phyloP scores from a whole-genome alignment of 2,888 invertebrate genomes.

The Synergus gifuensis region DNA sequence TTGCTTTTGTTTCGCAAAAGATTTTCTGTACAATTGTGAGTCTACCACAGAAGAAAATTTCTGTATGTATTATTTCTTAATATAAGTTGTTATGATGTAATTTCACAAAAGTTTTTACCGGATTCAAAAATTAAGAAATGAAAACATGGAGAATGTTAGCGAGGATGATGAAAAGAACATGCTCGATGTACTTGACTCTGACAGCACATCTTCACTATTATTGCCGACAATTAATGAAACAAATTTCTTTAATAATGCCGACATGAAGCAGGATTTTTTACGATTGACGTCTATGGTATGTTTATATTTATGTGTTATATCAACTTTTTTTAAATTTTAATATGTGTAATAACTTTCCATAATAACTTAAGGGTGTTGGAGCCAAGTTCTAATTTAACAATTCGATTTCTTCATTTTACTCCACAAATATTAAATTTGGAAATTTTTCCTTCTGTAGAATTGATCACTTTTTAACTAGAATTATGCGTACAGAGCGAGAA shows the following conservation, averaged over 20 bases:
- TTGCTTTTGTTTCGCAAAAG: background rate
- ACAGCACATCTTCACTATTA: constrained; percentile 59
- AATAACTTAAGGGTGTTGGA: too few species aligned
- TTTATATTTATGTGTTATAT: constrained; percentile 44
- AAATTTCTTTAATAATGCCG: constrained; percentile 54
- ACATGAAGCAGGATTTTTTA: constrained; percentile 64
- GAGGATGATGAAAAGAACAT: constrained; percentile 55
- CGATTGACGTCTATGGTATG: constrained; percentile 67
- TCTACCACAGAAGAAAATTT: background rate
- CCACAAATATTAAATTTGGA: too few species aligned
- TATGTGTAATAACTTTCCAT: background rate
- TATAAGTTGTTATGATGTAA: background rate
- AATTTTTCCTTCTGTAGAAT: too few species aligned
- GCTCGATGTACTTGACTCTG: constrained; percentile 61
- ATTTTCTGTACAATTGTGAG: background rate
- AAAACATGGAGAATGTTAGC: constrained; percentile 42
- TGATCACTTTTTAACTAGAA: too few species aligned
- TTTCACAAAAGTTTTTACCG: background rate
- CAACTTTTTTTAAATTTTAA: background rate
- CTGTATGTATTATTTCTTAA: background rate
- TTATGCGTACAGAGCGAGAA: too few species aligned
- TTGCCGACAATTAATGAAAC: constrained; percentile 64
- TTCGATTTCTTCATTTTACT: too few species aligned
- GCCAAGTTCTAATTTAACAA: too few species aligned
- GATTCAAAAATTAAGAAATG: constrained; percentile 38